Base-by-base conservation (phyloP, 2,113 vertebrate species). In the Xiphophorus hellerii region DNA sequence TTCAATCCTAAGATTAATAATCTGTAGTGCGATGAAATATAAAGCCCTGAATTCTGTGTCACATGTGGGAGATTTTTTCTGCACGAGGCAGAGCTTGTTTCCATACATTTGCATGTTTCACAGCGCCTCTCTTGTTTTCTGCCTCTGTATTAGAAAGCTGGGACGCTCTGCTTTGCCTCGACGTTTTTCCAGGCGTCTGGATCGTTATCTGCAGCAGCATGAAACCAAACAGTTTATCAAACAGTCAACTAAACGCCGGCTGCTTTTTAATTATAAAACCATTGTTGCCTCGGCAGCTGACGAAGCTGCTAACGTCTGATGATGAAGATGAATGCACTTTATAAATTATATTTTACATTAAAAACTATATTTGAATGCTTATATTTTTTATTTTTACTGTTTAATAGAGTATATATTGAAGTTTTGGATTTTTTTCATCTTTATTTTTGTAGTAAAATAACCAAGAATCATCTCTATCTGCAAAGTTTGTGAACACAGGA, bases 141-240 rank as follows among this genome's bases (percentile, higher is more conserved):
- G 33, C 25, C 3, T 22, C 10, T 39, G 12, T 10, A 4, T 37
- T 15, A 14, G 13, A 73, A 62, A 25, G 30, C 62, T 0, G 71
- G 6, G 25, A 3, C 58, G 51, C 35, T 22, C 31, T 1, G 64
- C 33, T 63, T 63, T 0, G 51, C 22, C 3, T 9, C 20, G 5
- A n/a, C 51, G 2, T 17, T 58, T 58, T n/a, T 58, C 22, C 51
- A 58, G 51, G 51, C 10, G 9, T n/a, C 20, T 58, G 51, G 51
- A n/a, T 8, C 44, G 25, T 58, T 2, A 37, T 65, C 61, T 54
- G 31, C 70, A 7, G 28, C 48, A 25, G 15, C 1, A 17, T 28
- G 12, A 74, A 60, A 28, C 31, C 72, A 66, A 66, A 66, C 71
- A 31, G 60, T 13, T 9, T 25, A 30, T 73, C 61, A 63, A 3